These are phyloP conservation scores for Sebastes kiyomatsui DNA, from an alignment of 2,797 vertebrate genomes.

Conservation along the genomic window DNA sequence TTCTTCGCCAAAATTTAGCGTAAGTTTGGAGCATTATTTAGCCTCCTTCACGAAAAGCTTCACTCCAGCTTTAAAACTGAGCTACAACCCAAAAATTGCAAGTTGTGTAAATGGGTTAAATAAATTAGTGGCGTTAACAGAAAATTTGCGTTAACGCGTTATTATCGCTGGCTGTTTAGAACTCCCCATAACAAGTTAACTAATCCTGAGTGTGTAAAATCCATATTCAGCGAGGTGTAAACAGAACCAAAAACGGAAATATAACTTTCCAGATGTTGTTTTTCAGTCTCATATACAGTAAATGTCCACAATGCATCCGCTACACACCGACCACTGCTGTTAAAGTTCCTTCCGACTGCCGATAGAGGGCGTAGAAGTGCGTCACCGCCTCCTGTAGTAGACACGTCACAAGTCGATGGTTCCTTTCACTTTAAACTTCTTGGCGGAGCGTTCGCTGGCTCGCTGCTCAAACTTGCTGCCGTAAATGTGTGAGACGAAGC, in stretches of 20 bases:
- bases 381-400: neutral
- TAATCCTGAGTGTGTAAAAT: neutral
- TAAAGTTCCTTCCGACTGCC: neutral
- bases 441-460: constrained; percentile 92
- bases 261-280: neutral
- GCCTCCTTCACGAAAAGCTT: too few species aligned
- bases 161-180: neutral
- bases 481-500: constrained; percentile 92
- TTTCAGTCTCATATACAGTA: neutral
- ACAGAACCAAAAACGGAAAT: neutral
- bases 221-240: neutral
- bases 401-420: constrained; percentile 87
- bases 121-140: too few species aligned
- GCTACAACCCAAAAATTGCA: too few species aligned
- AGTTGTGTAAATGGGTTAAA: too few species aligned
- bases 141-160: too few species aligned
- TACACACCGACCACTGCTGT: too few species aligned
- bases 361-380: neutral
- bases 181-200: neutral
- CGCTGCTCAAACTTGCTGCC: constrained; percentile 92
- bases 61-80: too few species aligned
- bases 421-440: constrained; percentile 93
- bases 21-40: too few species aligned
- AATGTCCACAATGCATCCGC: neutral
- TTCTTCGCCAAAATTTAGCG: too few species aligned